Evolutionary conservation across 2,888 invertebrate species (phyloP), one percentile per base, ranked within the genome.

Genomic region (Drosophila birchii): DNA sequence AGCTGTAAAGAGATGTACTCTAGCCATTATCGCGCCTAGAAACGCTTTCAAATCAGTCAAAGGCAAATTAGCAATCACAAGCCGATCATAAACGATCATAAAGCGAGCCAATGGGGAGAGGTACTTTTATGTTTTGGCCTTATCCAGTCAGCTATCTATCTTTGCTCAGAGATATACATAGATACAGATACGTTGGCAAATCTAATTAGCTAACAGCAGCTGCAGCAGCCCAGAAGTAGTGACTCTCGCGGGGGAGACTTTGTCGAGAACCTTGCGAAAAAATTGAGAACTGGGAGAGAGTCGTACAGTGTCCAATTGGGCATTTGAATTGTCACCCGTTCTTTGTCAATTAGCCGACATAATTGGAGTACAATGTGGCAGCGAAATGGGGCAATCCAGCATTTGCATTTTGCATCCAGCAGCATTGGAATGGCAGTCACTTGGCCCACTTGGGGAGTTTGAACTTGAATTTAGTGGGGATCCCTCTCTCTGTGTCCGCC

Each of bases 321-420:
- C 62, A 67, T 73, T 63, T 73, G 76, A 62, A 81, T 81, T 83
- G 88, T 79, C 80, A 85, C 78, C 83, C 78, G 85, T 81, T 87
- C 72, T 76, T 79, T 69, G 72, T 76, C 85, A 83, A 83, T 87
- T 79, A 81, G 63, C 59, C 62, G 45, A 57, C 72, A 51, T 79
- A 83, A 83, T 83, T 83, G 82, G 78, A 85, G 80, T 79, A 83
- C 83, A 83, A 83, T 87, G 63, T 66, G 61, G 57, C 64, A 54
- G 36, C 53, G 66, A 54, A 58, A 26, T 36, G 53, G 53, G 20
- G 23, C 14, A 43, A 43, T 29, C 16, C 26, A 12, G 51, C 14
- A 44, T 26, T 23, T 56, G 61, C 43, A 53, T 39, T 39, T 58
- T 44, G 36, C 36, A 57, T 44, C 49, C 11, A 16, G 36, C 51